Evolutionary conservation across 1,140 invertebrate species (phyloP), one percentile per base, ranked within the genome.

Genomic region (Trialeurodes vaporariorum): DNA sequence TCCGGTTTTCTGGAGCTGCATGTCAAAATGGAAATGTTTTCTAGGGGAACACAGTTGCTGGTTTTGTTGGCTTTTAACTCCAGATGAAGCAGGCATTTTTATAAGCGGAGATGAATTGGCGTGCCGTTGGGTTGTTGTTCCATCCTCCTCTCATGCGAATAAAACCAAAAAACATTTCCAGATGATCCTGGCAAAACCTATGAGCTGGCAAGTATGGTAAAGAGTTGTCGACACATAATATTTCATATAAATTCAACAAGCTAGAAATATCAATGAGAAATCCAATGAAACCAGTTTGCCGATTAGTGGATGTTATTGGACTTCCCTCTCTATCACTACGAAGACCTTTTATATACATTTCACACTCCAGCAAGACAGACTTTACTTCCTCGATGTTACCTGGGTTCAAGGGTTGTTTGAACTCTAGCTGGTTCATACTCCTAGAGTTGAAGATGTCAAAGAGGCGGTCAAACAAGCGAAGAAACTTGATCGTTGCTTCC

Each of bases 211-310:
- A 49, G 17, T n/a, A 70, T 64, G 60, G 17, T 24, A 5, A 40
- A 59, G 21, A 27, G 61, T 40, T 22, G 40, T 25, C 22, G 23
- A 22, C 64, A 23, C 59, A n/a, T 63, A 73, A 73, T 26, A 58
- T 65, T 27, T 73, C 61, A 72, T 74, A 60, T 34, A 70, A 34
- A n/a, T n/a, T n/a, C 49, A 34, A 27, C 60, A 71, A 67, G 27
- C 71, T 68, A 68, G 73, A 71, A 70, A 73, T 72, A 25, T 71
- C 71, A 1, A 74, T 34, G n/a, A 70, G 71, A 27, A 66, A 63
- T 21, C 64, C 25, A 27, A 23, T 5, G 70, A 63, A 11, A 64
- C 67, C 21, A 69, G 40, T 23, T 73, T 63, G 23, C 70, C 13
- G 25, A 62, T 21, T 13, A 11, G 24, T 9, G 61, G 17, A 21